phyloP scores from a whole-genome alignment of 2,888 invertebrate species.

The Cylindroiulus punctatus region DNA sequence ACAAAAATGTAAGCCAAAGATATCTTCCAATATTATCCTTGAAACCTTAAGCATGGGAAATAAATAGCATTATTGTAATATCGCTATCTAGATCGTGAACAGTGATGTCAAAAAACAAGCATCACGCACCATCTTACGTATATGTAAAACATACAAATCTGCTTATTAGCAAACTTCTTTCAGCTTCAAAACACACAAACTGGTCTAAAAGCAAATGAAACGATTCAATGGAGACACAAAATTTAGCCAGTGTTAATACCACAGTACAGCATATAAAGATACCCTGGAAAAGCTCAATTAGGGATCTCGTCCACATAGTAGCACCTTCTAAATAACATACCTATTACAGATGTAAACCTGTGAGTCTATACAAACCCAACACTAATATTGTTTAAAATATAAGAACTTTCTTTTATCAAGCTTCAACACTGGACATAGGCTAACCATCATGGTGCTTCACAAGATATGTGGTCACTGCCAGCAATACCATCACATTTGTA shows the following conservation, averaged over 20 bases:
- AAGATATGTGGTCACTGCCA: constrained; percentile 35
- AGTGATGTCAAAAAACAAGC: constrained; percentile 35
- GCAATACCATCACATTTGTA: constrained; percentile 39
- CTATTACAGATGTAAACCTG: neutral
- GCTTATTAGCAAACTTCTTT: constrained; percentile 33
- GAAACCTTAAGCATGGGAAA: neutral
- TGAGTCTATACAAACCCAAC: neutral
- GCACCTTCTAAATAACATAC: neutral
- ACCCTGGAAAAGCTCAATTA: neutral
- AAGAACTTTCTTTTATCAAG: neutral
- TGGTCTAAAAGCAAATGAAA: constrained; percentile 40
- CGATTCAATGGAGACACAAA: constrained; percentile 43
- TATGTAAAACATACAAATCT: constrained; percentile 30
- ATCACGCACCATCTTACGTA: constrained; percentile 30
- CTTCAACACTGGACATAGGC: neutral
- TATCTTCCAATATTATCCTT: neutral
- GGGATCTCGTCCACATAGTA: neutral
- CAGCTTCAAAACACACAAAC: constrained; percentile 27
- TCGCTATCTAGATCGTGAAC: neutral
- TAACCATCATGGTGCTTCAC: constrained; percentile 22
- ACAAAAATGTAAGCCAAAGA: neutral
- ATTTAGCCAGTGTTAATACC: constrained; percentile 39
- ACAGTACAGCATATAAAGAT: constrained; percentile 9
- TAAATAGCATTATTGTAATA: neutral
- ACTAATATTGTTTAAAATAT: neutral